Evolutionary conservation across 2,797 vertebrate genomes (phyloP).

Genomic region (Rhincodon typus): DNA sequence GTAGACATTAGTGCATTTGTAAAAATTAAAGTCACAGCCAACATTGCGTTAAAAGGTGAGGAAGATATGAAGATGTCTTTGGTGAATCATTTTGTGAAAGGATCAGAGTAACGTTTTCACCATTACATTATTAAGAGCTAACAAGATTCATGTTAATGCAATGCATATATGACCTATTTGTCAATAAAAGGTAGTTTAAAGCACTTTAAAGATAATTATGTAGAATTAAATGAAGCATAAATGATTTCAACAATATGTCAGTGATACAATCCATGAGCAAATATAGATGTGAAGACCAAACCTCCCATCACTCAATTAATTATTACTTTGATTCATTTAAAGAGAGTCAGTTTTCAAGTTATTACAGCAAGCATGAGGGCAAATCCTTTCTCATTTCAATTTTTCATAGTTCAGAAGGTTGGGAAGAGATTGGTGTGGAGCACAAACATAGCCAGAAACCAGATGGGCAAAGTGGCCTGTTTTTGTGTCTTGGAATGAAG

Average conservation of each 20-base stretch:
- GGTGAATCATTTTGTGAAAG: neutral
- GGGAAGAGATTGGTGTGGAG: neutral
- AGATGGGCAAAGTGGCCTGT: neutral
- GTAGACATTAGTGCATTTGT: neutral
- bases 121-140: neutral
- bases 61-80: neutral
- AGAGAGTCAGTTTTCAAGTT: neutral
- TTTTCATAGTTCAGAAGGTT: neutral
- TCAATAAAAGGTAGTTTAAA: neutral
- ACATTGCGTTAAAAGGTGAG: neutral
- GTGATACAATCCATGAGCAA: neutral
- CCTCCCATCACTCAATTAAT: neutral
- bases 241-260: neutral
- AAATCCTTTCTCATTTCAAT: neutral
- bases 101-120: neutral
- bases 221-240: neutral
- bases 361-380: neutral
- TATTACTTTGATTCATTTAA: neutral
- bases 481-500: neutral
- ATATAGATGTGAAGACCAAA: neutral
- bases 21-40: neutral
- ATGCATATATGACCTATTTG: neutral
- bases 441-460: neutral
- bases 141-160: neutral
- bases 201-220: neutral